These are phyloP conservation scores for Pachyuromys duprasi DNA, from an alignment of 2,797 vertebrate genomes.

Conservation along the genomic window DNA sequence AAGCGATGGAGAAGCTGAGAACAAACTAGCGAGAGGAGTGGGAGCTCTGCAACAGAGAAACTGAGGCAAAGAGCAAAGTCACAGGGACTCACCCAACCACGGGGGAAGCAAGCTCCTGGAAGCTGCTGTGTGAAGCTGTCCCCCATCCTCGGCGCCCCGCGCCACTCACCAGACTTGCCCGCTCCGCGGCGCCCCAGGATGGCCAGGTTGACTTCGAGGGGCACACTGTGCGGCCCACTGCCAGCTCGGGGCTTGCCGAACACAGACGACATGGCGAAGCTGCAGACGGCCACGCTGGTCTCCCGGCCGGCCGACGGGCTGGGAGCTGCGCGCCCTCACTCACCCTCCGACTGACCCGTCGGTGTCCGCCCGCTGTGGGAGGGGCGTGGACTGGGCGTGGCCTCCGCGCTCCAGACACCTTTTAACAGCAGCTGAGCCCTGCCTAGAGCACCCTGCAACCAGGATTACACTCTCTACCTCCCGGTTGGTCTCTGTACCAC, in stretches of 20 bases:
- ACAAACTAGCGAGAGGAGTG: background rate
- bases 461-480: background rate
- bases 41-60: background rate
- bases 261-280: conserved; percentile 88
- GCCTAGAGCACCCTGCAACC: too few species aligned
- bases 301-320: background rate
- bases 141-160: background rate
- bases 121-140: background rate
- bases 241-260: conserved; percentile 90
- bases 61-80: conserved; percentile 30
- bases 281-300: background rate
- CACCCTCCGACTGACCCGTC: background rate
- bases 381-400: conserved; percentile 69
- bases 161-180: conserved; percentile 93
- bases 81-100: background rate
- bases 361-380: background rate
- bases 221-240: conserved; percentile 79
- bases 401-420: conserved; percentile 84
- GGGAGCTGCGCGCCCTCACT: background rate
- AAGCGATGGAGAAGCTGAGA: background rate
- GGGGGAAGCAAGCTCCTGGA: background rate
- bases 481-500: background rate
- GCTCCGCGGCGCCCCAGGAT: conserved; percentile 93
- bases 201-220: conserved; percentile 92
- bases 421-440: conserved; percentile 87